Base-by-base conservation (phyloP, 2,113 vertebrate species). In the Hydrochoerus hydrochaeris region DNA sequence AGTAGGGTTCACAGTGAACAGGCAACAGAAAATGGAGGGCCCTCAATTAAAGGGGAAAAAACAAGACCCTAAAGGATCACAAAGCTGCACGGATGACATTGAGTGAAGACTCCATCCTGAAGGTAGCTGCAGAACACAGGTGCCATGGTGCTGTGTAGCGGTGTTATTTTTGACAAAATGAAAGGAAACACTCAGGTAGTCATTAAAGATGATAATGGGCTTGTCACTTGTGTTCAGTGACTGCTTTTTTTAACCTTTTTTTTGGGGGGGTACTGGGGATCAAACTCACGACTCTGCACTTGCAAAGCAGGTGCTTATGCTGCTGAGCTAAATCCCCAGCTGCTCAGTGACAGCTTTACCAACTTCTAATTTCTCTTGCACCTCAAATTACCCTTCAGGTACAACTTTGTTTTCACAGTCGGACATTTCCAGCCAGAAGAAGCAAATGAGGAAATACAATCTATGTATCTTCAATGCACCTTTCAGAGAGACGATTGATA, bases 381-480 rank as follows among this genome's bases (percentile, higher is more conserved):
- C 85, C 69, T 63, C n/a, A 63, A 5, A 17, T 88, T 28, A 49
- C 73, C 93, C 49, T 49, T n/a, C 5, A 9, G 80, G 60, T 90
- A 60, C 83, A 44, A 20, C 38, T 14, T 1, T 38, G 41, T 46
- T 88, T 82, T 58, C 52, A 3, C 0, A 0, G 57, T 4, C 0
- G 0, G n/a, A 75, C 49, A 49, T 28, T 16, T 49, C 73, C 58
- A 11, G 62, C 91, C 78, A 0, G 5, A 46, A n/a, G 75, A 80
- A 9, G 46, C 0, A 6, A 62, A 19, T 0, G 22, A 65, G 75
- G 86, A 62, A 26, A 26, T 1, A 10, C 67, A 54, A 41, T 41
- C 80, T 14, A 1, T 0, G 16, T 13, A 3, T 46, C 20, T 6
- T 65, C 67, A 2, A 0, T 2, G 52, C 13, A 30, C 28, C 41